Percentiles rank a stretch among this genome's conserved stretches.
phyloP scores from a whole-genome alignment of 2,888 invertebrate genomes.

The Mythimna lalbum region DNA sequence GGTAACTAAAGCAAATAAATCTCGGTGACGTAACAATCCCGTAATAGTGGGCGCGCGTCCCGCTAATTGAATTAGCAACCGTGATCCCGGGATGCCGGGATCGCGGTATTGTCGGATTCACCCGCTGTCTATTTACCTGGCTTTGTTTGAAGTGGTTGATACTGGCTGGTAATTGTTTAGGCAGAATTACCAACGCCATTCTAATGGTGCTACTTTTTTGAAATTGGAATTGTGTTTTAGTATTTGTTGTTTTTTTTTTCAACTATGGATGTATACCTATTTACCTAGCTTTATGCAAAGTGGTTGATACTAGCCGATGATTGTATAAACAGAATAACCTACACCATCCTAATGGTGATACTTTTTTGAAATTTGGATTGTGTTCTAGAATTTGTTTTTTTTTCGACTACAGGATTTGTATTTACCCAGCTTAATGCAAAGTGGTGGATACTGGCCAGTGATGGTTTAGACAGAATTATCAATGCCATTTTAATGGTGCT shows the following conservation, averaged over 20 bases:
- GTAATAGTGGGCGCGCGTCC: conserved; percentile 68
- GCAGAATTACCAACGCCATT: conserved; percentile 38
- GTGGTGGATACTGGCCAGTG: conserved; percentile 48
- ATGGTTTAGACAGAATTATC: conserved; percentile 50
- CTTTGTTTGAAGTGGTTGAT: conserved; percentile 61
- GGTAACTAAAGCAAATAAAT: conserved; percentile 70
- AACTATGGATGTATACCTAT: too few relatives aligned
- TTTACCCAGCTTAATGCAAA: conserved; percentile 68
- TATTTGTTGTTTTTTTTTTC: too few relatives aligned
- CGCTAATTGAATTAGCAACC: conserved; percentile 76
- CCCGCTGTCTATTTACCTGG: conserved; percentile 69
- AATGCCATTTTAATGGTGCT: conserved; percentile 16
- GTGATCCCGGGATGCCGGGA: conserved; percentile 72
- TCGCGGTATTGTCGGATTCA: conserved; percentile 65
- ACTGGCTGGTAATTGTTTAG: conserved; percentile 49
- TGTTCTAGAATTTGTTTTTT: neutral
- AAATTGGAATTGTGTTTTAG: neutral
- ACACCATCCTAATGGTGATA: conserved; percentile 15
- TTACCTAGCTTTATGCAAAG: too few relatives aligned
- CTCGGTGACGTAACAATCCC: conserved; percentile 74
- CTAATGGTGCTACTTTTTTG: conserved; percentile 20
- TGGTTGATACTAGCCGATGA: too few relatives aligned
- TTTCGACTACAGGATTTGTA: conserved; percentile 46
- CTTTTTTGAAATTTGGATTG: conserved; percentile 22
- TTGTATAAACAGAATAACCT: too few relatives aligned